Conservation (phyloP, 2,797 vertebrate species). For the Staurois parvus region DNA sequence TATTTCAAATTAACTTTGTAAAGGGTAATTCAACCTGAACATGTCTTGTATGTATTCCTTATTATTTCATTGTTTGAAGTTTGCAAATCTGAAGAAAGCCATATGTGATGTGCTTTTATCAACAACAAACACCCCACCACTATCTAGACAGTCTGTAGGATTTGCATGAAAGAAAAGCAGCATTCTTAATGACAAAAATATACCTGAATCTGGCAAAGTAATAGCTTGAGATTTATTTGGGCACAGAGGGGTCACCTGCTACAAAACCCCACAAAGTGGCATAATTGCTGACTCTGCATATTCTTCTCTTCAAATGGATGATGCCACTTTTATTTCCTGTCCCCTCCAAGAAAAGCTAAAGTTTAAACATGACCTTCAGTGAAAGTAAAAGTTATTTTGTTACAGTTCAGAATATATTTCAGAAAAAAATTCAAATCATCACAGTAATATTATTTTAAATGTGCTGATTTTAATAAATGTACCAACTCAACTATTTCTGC, state of each 20-base stretch:
- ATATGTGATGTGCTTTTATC: conserved; percentile 50
- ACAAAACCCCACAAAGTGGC: background rate
- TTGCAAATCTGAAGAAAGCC: conserved; percentile 40
- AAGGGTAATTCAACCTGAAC: conserved; percentile 66
- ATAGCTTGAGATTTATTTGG: background rate
- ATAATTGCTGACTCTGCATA: background rate
- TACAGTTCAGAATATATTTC: background rate
- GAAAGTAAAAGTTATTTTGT: background rate
- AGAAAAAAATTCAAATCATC: background rate
- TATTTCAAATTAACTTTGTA: conserved; percentile 65
- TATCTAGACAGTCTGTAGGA: background rate
- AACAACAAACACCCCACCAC: conserved; percentile 38
- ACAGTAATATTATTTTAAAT: background rate
- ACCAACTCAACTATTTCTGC: background rate
- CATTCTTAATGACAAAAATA: conserved; percentile 38
- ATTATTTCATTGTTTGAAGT: conserved; percentile 53
- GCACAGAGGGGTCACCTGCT: background rate
- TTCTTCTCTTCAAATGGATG: background rate
- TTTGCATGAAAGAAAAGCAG: conserved; percentile 20
- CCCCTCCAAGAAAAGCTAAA: background rate
- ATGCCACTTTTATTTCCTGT: background rate
- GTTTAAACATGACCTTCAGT: background rate
- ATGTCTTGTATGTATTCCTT: conserved; percentile 40
- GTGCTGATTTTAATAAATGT: background rate
- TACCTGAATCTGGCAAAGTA: conserved; percentile 16